phyloP scores from a whole-genome alignment of 1,140 invertebrate genomes.

The Ylistrum balloti region DNA sequence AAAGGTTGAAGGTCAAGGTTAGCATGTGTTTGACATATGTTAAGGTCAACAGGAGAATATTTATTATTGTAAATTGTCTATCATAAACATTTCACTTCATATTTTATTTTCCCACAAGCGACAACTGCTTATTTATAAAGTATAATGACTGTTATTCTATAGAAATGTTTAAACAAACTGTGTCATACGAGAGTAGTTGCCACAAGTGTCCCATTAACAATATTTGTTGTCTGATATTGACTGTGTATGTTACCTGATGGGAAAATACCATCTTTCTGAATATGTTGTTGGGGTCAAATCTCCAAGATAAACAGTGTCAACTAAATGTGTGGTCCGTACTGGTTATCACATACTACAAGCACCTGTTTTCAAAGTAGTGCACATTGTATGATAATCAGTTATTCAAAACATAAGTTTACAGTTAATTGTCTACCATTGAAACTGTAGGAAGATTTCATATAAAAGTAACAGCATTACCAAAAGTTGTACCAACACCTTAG shows the following conservation, averaged over 20 bases:
- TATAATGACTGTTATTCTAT: neutral
- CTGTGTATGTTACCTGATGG: neutral
- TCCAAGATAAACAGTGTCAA: too few species aligned
- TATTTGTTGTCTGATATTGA: neutral
- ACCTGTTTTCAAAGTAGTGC: too few species aligned
- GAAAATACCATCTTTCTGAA: neutral
- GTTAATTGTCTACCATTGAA: too few species aligned
- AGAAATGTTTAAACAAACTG: neutral
- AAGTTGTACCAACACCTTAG: too few species aligned
- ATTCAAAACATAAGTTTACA: too few species aligned
- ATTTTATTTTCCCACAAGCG: neutral
- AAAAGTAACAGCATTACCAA: too few species aligned
- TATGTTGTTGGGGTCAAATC: too few species aligned
- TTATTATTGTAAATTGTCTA: neutral
- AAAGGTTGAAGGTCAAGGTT: conserved; percentile 8
- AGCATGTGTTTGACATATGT: neutral
- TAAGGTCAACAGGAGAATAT: neutral
- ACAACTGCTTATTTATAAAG: conserved; percentile 4
- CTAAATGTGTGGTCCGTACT: too few species aligned
- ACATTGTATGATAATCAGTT: too few species aligned
- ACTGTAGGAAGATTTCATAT: too few species aligned
- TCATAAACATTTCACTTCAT: neutral
- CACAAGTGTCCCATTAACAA: neutral
- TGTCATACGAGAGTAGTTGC: neutral
- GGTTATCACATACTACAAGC: too few species aligned